Evolutionary conservation across 2,888 invertebrate genomes (phyloP), one percentile per base, ranked within the genome.

Genomic region (Buathra laborator): DNA sequence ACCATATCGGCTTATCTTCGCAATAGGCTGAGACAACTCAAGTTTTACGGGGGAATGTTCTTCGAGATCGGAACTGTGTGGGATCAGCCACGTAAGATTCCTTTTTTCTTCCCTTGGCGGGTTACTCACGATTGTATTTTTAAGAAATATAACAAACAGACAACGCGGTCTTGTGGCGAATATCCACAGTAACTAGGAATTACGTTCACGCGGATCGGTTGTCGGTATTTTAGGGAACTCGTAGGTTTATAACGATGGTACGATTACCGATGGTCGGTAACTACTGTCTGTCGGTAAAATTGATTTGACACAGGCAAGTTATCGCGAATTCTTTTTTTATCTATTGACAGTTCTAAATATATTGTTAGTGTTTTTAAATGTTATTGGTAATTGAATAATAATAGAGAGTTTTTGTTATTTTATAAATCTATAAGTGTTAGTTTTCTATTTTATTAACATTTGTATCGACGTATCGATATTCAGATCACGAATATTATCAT

Each of bases 401-500:
- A 24, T 24, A 24, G 24, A 24, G 3, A 24, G 2, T 24, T 24
- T 24, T 24, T 24, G 24, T 3, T 3, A 2, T 24, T 24, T 24
- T 24, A 24, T 3, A 24, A 2, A 24, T 24, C 3, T 2, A 24
- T 24, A 24, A 24, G 0, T 24, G 1, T 24, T 24, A 24, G 3
- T 24, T 24, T 3, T 24, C 2, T 24, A 24, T 24, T 24, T 24
- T 29, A 59, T 14, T 59, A 59, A 24, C 12, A 3, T 29, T 29
- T 5, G 12, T 51, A 46, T 6, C 2, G 14, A 53, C 16, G 10
- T 37, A 19, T 70, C 4, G 0, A 67, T 12, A 9, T 51, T 51
- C 93, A 96, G 97, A 97, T 94, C 98, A 97, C 90, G 96, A 97
- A 92, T 97, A 97, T 90, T 97, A 96, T 91, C 97, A 97, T 92